Percentiles rank a stretch among this genome's conserved stretches.
phyloP scores from a whole-genome alignment of 2,888 invertebrate species.

The Drosophila kokeensis region DNA sequence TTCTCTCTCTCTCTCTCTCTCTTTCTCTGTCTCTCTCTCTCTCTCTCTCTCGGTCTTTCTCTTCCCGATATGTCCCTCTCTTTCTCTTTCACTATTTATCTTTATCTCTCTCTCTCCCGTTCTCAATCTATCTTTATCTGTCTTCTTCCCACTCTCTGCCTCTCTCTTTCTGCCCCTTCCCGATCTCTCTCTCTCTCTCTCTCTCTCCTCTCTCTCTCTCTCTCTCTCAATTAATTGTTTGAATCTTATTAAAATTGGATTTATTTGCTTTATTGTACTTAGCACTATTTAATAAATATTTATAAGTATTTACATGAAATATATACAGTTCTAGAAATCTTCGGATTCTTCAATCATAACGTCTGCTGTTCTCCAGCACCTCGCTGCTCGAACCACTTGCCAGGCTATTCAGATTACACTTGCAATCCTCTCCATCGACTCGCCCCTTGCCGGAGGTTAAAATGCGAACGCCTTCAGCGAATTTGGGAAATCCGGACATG shows the following conservation, averaged over 20 bases:
- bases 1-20: not conserved
- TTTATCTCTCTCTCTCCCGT: not conserved
- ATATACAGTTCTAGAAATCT: constrained; percentile 15
- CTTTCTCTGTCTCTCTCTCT: not conserved
- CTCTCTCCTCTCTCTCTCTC: no score
- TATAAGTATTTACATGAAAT: constrained; percentile 38
- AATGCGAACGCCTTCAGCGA: constrained; percentile 80
- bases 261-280: constrained; percentile 16
- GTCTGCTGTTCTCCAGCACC: constrained; percentile 58
- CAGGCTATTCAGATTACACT: constrained; percentile 62
- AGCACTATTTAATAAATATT: constrained; percentile 28
- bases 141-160: not conserved
- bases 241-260: not conserved
- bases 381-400: constrained; percentile 58
- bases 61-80: no score
- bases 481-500: constrained; percentile 82
- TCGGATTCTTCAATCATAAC: constrained; percentile 53
- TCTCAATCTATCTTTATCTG: not conserved
- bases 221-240: no score
- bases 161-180: not conserved
- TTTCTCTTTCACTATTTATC: not conserved
- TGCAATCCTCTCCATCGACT: constrained; percentile 72
- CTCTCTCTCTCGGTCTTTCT: not conserved
- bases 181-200: not conserved
- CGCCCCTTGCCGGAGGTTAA: constrained; percentile 67